These are phyloP conservation scores for Butorides virescens DNA, from an alignment of 2,113 vertebrate species.

Conservation along the genomic window DNA sequence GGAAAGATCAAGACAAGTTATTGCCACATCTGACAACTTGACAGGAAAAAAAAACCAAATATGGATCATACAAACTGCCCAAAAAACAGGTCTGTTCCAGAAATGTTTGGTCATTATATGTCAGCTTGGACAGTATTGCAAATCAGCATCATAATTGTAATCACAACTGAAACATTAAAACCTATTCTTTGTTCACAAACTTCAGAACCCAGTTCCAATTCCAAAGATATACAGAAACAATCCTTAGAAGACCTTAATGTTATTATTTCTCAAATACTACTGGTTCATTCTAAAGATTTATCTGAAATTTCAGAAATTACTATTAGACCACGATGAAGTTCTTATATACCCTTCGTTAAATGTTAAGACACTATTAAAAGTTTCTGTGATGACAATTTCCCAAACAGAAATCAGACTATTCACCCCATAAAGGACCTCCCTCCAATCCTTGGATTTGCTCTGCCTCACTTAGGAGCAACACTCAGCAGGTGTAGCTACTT, in stretches of 20 bases:
- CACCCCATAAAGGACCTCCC: neutral
- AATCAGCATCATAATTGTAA: neutral
- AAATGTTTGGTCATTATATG: neutral
- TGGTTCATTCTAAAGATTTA: neutral
- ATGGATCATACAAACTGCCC: neutral
- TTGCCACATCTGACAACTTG: neutral
- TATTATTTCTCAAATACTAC: neutral
- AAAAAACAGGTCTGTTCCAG: neutral
- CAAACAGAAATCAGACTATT: neutral
- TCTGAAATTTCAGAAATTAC: neutral
- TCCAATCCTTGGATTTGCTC: neutral
- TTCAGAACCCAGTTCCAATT: neutral
- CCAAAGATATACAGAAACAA: neutral
- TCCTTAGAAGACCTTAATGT: neutral
- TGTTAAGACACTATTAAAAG: neutral
- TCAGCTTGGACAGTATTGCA: neutral
- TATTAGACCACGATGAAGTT: neutral
- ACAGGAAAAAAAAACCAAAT: neutral
- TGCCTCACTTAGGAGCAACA: neutral
- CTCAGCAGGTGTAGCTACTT: neutral
- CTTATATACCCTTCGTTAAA: neutral
- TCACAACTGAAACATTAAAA: neutral
- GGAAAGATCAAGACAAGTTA: neutral
- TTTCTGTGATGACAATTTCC: neutral
- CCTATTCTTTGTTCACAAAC: neutral